Conservation (phyloP, 2,888 invertebrate species). For the Arge pagana region DNA sequence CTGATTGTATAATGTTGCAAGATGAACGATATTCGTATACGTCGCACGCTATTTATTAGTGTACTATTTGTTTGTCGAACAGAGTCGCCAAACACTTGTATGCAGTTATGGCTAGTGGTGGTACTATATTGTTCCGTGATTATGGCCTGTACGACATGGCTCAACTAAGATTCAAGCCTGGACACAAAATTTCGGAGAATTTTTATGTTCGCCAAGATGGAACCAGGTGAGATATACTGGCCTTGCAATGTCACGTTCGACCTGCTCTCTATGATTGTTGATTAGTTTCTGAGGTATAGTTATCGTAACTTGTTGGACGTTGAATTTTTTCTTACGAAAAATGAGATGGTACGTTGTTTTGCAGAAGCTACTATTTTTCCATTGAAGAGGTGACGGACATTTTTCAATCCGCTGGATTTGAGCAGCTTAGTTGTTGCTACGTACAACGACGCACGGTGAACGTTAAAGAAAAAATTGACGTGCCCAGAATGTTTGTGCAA, state of each 20-base stretch:
- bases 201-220: constrained; percentile 97
- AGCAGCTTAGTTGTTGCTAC: constrained; percentile 72
- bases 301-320: not conserved
- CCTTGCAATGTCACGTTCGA: no score
- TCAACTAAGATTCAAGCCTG: constrained; percentile 90
- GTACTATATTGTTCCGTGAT: constrained; percentile 85
- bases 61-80: constrained; percentile 43
- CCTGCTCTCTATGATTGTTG: no score
- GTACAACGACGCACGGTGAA: constrained; percentile 89
- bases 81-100: constrained; percentile 64
- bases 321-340: no score
- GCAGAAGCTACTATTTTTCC: constrained; percentile 80
- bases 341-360: constrained; percentile 41
- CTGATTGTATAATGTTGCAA: constrained; percentile 2
- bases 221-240: constrained; percentile 75
- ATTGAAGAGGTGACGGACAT: constrained; percentile 70
- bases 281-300: not conserved
- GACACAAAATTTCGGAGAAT: constrained; percentile 89
- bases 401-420: constrained; percentile 73
- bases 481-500: constrained; percentile 91
- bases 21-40: no score
- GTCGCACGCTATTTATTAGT: no score
- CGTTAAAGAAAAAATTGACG: constrained; percentile 88
- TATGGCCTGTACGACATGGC: constrained; percentile 97
- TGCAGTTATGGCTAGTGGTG: constrained; percentile 72